A percentile compares a stretch with the other conserved stretches of the same genome.
Conservation (phyloP, 2,888 invertebrate genomes). For the Ariolimax columbianus region DNA sequence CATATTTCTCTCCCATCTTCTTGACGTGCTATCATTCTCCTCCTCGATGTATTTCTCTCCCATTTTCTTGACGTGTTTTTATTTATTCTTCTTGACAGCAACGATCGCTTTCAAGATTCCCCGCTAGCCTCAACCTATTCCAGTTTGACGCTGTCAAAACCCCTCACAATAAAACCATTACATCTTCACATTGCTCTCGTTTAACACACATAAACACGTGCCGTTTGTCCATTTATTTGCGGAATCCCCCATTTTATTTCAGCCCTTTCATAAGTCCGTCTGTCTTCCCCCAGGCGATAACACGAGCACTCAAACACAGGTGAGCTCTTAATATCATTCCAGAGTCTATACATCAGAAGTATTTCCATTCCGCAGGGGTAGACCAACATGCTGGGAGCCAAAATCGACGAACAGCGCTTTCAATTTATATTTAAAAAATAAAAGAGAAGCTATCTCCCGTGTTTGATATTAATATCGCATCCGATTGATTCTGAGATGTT, state of each 20-base stretch:
- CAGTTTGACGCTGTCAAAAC: neutral
- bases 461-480: constrained; percentile 28
- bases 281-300: neutral
- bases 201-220: neutral
- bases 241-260: neutral
- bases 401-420: neutral
- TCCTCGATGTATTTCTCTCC: no score
- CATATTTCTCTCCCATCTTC: no score
- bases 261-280: neutral
- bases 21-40: no score
- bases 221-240: neutral
- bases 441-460: neutral
- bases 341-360: neutral
- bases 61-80: no score
- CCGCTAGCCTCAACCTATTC: neutral
- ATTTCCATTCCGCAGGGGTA: neutral
- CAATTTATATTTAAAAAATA: neutral
- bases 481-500: neutral
- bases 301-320: neutral
- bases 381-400: constrained; percentile 13
- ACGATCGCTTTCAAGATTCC: neutral
- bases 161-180: neutral
- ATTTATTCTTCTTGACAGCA: neutral
- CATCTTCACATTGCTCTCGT: neutral
- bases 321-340: constrained; percentile 4